phyloP scores from a whole-genome alignment of 1,140 invertebrate genomes.

The Himalopsyche phryganea region DNA sequence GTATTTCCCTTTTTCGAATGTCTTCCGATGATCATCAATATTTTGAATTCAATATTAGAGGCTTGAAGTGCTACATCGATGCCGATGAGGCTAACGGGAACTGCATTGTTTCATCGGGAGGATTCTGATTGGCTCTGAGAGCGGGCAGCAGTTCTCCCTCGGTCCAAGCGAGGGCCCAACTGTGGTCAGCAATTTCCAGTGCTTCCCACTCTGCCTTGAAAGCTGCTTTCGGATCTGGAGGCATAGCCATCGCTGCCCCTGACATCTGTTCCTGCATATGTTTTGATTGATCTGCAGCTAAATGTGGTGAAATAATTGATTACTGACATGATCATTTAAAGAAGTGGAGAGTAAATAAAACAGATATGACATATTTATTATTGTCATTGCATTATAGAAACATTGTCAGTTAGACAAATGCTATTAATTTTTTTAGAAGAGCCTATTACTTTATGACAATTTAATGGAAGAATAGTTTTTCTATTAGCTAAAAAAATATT shows the following conservation, averaged over 20 bases:
- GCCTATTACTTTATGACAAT: too few relatives aligned
- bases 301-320: conserved; percentile 14
- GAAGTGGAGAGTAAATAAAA: too few relatives aligned
- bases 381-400: too few relatives aligned
- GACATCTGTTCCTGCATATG: conserved; percentile 99
- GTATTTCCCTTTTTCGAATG: too few relatives aligned
- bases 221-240: conserved; percentile 94
- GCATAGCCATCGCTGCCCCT: conserved; percentile 94
- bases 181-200: conserved; percentile 91
- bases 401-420: too few relatives aligned
- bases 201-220: conserved; percentile 99
- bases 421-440: too few relatives aligned
- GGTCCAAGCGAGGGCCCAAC: conserved; percentile 80
- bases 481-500: too few relatives aligned
- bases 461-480: too few relatives aligned
- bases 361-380: too few relatives aligned
- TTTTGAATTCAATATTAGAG: neutral
- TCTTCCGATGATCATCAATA: too few relatives aligned
- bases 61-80: conserved; percentile 12
- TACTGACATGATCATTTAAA: too few relatives aligned
- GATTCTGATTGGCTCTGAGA: conserved; percentile 15
- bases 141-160: conserved; percentile 56
- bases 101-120: conserved; percentile 24
- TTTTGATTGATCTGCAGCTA: conserved; percentile 90
- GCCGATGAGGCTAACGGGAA: conserved; percentile 9